phyloP scores from a whole-genome alignment of 2,888 invertebrate species.

The Penaeus monodon region DNA sequence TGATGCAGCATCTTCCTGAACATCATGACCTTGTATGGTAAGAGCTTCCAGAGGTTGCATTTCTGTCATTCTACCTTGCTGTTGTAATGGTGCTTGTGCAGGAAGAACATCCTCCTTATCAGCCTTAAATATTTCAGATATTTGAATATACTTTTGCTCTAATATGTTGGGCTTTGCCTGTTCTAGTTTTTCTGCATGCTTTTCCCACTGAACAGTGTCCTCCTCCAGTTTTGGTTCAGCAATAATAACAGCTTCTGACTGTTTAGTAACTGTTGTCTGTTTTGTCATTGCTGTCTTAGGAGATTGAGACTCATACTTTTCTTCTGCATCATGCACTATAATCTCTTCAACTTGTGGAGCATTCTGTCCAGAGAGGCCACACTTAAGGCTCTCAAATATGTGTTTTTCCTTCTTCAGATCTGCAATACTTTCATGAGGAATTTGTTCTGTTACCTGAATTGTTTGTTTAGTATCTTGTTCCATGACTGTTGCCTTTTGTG shows the following conservation, averaged over 20 bases:
- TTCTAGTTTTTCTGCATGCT: conserved; percentile 31
- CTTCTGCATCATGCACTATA: conserved; percentile 52
- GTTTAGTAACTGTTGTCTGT: conserved; percentile 50
- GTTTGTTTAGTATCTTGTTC: conserved; percentile 48
- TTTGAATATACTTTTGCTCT: conserved; percentile 41
- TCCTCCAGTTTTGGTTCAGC: conserved; percentile 51
- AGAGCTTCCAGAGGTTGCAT: conserved; percentile 43
- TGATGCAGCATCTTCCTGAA: conserved; percentile 52
- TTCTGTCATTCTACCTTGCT: conserved; percentile 47
- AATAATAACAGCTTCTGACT: conserved; percentile 50
- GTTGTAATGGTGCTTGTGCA: conserved; percentile 27
- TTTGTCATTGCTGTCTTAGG: conserved; percentile 27
- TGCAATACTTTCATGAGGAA: conserved; percentile 46
- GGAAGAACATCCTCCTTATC: conserved; percentile 47
- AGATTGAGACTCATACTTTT: conserved; percentile 29
- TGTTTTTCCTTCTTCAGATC: conserved; percentile 33
- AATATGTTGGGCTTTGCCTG: conserved; percentile 44
- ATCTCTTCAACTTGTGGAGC: conserved; percentile 44
- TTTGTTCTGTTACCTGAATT: conserved; percentile 47
- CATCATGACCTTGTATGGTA: conserved; percentile 43
- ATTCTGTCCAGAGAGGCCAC: conserved; percentile 40
- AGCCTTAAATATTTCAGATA: conserved; percentile 49
- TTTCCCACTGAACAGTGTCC: conserved; percentile 45
- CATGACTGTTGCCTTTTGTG: conserved; percentile 29
- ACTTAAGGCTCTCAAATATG: conserved; percentile 35